Evolutionary conservation across 2,113 vertebrate species (phyloP).

Genomic region (Poecile atricapillus): DNA sequence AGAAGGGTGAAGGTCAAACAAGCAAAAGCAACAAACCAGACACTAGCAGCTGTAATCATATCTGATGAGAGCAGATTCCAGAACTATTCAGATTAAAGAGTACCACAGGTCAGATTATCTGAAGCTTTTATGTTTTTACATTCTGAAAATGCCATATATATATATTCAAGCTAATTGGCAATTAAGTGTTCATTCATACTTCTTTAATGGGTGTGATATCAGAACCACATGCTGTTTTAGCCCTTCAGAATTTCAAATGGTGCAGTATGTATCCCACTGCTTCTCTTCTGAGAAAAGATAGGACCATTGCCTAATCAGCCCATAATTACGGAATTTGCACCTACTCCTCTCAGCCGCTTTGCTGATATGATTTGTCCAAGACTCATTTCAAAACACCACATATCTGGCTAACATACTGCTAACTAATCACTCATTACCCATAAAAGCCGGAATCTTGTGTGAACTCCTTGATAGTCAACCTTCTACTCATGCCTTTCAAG

Average conservation of each 20-base stretch:
- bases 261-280: neutral
- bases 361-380: neutral
- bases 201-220: neutral
- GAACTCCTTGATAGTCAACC: neutral
- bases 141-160: neutral
- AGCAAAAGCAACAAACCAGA: slow-evolving; percentile 42
- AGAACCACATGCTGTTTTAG: neutral
- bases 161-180: neutral
- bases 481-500: neutral
- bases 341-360: neutral
- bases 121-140: slow-evolving; percentile 7
- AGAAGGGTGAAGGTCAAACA: slow-evolving; percentile 56
- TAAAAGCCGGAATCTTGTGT: neutral
- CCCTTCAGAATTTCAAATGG: neutral
- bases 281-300: neutral
- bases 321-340: neutral
- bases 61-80: neutral
- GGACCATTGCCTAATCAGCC: neutral
- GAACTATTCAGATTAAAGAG: neutral
- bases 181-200: neutral
- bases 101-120: slow-evolving; percentile 5
- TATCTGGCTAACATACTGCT: neutral
- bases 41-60: slow-evolving; percentile 2
- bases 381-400: neutral
- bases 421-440: neutral